Evolutionary conservation across 2,113 vertebrate species (phyloP), one percentile per base, ranked within the genome.

Genomic region (Cryptotis parvus): DNA sequence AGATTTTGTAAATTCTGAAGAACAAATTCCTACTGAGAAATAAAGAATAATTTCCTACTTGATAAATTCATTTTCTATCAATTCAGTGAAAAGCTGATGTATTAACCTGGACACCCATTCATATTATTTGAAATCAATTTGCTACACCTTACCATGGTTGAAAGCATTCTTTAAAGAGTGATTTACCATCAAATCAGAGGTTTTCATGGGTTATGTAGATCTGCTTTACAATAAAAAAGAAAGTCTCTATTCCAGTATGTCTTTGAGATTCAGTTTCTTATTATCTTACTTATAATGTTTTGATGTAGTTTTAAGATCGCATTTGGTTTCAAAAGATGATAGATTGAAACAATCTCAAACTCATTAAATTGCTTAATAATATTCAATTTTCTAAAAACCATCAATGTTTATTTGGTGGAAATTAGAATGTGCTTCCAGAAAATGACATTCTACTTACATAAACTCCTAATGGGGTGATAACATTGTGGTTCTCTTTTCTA

Each of bases 151-250:
- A 29, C 87, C 39, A 93, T 76, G 88, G 82, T 79, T 89, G 93
- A 94, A 79, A 66, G 45, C 76, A 83, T 82, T 87, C 61, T 91
- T 92, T 88, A 94, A 93, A 91, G 74, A 55, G 31, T 74, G 75
- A 93, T 95, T 96, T 95, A n/a, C 90, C 92, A 84, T 72, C 92
- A 94, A 94, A 91, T 91, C 20, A 81, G 43, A 88, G 22, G 43
- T 94, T 82, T 90, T 80, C 90, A 89, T 89, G 90, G 92, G 69
- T 92, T 95, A 94, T 87, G 61, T 9, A 96, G 58, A 91, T 94
- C 87, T 68, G 37, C 58, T 41, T 88, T 87, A 82, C 6, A 63
- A 43, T 88, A 35, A 88, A 69, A 94, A 91, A 95, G 79, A 70
- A 41, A 75, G 82, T 82, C 65, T 63, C 26, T 61, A 66, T 63